A percentile compares a stretch with the other conserved stretches of the same genome.
Evolutionary conservation across 2,888 invertebrate genomes (phyloP).

Genomic region (Diarsia dahlii): DNA sequence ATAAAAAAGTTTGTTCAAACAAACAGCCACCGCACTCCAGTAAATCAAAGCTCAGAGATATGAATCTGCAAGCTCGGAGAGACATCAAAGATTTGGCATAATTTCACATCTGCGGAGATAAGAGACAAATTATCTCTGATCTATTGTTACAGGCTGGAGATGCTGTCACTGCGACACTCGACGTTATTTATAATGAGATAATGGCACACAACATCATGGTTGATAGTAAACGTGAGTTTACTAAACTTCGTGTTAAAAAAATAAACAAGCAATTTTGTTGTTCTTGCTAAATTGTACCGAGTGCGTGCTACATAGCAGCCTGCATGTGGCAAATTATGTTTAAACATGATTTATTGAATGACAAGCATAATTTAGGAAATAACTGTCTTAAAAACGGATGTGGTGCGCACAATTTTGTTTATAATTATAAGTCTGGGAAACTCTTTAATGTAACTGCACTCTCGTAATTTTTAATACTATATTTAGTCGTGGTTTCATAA

Average conservation of each 20-base stretch:
- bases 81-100: conserved; percentile 62
- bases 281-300: conserved; percentile 32
- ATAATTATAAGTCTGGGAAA: conserved; percentile 9
- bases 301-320: conserved; percentile 6
- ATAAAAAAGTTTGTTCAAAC: conserved; percentile 13
- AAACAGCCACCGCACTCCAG: conserved; percentile 4
- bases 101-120: conserved; percentile 36
- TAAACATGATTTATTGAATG: conserved; percentile 22
- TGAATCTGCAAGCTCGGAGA: conserved; percentile 24
- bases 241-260: conserved; percentile 1
- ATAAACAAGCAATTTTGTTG: conserved; percentile 9
- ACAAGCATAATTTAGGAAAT: conserved; percentile 23
- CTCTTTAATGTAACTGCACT: neutral
- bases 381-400: neutral
- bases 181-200: conserved; percentile 33
- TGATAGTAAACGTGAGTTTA: conserved; percentile 1
- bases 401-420: too few relatives aligned
- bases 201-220: neutral
- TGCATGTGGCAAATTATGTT: conserved; percentile 15
- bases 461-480: neutral
- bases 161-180: conserved; percentile 12
- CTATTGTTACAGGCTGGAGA: conserved; percentile 40
- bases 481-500: neutral
- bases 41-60: conserved; percentile 33
- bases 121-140: conserved; percentile 34